Evolutionary conservation across 2,113 vertebrate species (phyloP), one percentile per base, ranked within the genome.

Genomic region (Pelecanoides urinatrix): DNA sequence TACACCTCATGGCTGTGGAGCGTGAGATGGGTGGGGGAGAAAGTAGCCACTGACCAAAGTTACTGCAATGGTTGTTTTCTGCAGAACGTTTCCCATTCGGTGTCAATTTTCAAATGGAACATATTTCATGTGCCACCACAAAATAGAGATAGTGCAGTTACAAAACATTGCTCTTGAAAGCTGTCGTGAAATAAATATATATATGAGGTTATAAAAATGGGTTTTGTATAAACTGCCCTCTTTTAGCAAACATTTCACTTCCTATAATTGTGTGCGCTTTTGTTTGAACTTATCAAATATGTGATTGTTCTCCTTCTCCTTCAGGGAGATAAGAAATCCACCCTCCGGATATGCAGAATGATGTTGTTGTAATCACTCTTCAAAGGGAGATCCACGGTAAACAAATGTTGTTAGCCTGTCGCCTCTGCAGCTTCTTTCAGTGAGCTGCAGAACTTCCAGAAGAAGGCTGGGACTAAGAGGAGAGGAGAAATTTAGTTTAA

Each of bases 271-370:
- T 97, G 92, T 53, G 88, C 13, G 34, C 58, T 93, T 96, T 94
- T 96, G 94, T 97, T 96, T 98, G 96, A 97, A 97, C 92, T 95
- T 91, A 89, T 92, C 88, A 95, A 95, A 94, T 90, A 96, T 94
- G 94, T 79, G 90, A 97, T 95, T 94, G 96, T 96, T 97, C 93
- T 95, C 84, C 71, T 86, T 94, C 92, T 96, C 88, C 86, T 90
- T 93, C 63, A 18, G 74, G 79, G 90, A 97, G 96, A 98, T 98
- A 97, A 97, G 96, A 73, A 96, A 80, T 92, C 92, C 92, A 95
- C 88, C 93, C 94, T 95, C 93, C 91, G 88, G 97, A 96, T 95
- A 96, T 94, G 92, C 95, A 96, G 94, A 86, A 94, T 53, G 85
- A 81, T 95, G 96, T 83, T 97, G 95, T 52, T 94, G 89, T 86